Evolutionary conservation across 1,140 invertebrate genomes (phyloP).

Genomic region (Drosophila eugracilis): DNA sequence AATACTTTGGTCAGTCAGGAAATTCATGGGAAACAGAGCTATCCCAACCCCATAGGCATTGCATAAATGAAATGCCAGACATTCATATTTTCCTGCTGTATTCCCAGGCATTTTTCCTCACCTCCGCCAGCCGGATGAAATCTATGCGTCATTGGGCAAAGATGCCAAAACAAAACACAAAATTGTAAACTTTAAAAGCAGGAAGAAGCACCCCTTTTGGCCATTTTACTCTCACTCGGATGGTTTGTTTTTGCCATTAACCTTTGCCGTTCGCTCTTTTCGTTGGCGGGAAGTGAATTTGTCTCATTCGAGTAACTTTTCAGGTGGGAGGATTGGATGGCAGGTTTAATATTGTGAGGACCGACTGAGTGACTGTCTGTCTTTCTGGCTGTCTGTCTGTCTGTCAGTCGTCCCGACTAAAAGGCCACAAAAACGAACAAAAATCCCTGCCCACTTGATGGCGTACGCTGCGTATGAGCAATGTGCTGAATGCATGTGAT

Average conservation of each 20-base stretch:
- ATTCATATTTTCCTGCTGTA: slow-evolving; percentile 5
- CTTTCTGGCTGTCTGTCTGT: slow-evolving; percentile 6
- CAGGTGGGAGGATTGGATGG: too few relatives aligned
- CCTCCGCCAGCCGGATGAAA: slow-evolving; percentile 14
- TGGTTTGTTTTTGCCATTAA: slow-evolving; percentile 45
- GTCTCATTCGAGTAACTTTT: slow-evolving; percentile 45
- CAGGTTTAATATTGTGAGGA: slow-evolving; percentile 6
- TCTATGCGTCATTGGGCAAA: slow-evolving; percentile 37
- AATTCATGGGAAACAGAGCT: slow-evolving; percentile 21
- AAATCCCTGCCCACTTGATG: slow-evolving; percentile 67
- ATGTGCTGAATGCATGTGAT: slow-evolving; percentile 45
- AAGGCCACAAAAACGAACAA: slow-evolving; percentile 8
- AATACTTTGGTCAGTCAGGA: slow-evolving; percentile 12
- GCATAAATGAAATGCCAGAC: slow-evolving; percentile 35
- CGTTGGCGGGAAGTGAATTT: slow-evolving; percentile 76
- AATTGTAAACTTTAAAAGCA: slow-evolving; percentile 49
- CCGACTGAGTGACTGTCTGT: slow-evolving; percentile 21
- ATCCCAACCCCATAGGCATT: slow-evolving; percentile 18
- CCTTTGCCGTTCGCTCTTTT: slow-evolving; percentile 41
- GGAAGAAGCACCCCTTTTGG: neutral
- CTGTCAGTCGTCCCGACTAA: slow-evolving; percentile 19
- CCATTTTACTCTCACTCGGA: slow-evolving; percentile 50
- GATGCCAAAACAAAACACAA: slow-evolving; percentile 44
- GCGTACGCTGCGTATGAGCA: slow-evolving; percentile 74
- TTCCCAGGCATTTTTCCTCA: slow-evolving; percentile 15